Evolutionary conservation across 2,888 invertebrate species (phyloP).

Genomic region (Polydrusus pterygomalis): DNA sequence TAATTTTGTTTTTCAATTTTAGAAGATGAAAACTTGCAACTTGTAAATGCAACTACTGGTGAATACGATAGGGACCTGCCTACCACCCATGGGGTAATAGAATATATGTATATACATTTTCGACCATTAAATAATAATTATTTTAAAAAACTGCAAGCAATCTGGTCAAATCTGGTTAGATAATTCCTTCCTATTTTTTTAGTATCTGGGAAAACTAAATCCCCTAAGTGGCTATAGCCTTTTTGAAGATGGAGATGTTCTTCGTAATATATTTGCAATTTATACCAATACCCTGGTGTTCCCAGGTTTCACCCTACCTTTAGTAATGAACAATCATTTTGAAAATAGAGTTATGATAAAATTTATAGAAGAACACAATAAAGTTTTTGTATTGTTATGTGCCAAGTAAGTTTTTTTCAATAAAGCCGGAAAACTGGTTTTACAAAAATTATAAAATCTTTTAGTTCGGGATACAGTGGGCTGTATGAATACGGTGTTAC

Average conservation of each 20-base stretch:
- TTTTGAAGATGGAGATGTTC: conserved; percentile 68
- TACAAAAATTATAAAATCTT: not conserved
- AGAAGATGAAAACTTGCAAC: conserved; percentile 61
- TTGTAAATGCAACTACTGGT: conserved; percentile 56
- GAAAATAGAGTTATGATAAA: conserved; percentile 76
- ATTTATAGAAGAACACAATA: conserved; percentile 75
- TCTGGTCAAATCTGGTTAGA: too few species aligned
- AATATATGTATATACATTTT: not conserved
- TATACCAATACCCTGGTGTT: conserved; percentile 77
- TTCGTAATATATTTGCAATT: conserved; percentile 66
- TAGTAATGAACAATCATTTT: conserved; percentile 75
- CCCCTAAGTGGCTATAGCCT: conserved; percentile 69
- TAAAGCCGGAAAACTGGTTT: too few species aligned
- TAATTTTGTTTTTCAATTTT: not conserved
- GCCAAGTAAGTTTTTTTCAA: conserved; percentile 67
- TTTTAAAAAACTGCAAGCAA: too few species aligned
- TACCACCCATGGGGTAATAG: conserved; percentile 68
- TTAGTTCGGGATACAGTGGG: conserved; percentile 51
- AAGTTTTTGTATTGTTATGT: conserved; percentile 79
- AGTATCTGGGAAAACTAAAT: conserved; percentile 70
- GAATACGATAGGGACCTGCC: conserved; percentile 70
- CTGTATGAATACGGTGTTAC: conserved; percentile 75
- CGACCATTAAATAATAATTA: too few species aligned
- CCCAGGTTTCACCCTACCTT: conserved; percentile 87
- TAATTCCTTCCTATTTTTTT: conserved; percentile 32